phyloP scores from a whole-genome alignment of 2,797 vertebrate genomes.

The Clangula hyemalis region DNA sequence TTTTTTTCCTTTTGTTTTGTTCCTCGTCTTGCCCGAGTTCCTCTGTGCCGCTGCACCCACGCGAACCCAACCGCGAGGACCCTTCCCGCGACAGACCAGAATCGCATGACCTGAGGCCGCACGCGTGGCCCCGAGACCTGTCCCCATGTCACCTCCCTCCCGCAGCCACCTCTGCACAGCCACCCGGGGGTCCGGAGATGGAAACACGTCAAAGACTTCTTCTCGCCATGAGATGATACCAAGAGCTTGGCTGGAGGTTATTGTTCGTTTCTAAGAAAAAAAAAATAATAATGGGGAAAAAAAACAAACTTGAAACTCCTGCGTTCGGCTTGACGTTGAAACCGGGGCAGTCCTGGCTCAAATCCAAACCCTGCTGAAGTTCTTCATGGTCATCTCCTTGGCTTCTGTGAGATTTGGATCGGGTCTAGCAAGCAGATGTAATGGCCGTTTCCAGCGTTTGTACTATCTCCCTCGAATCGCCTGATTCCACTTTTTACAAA shows the following conservation, averaged over 20 bases:
- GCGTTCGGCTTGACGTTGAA: conserved; percentile 10
- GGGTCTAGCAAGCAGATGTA: not conserved
- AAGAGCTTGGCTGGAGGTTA: not conserved
- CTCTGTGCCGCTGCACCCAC: conserved; percentile 1
- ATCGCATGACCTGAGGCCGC: conserved; percentile 78
- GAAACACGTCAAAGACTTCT: not conserved
- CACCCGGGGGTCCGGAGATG: not conserved
- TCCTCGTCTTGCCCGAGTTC: conserved; percentile 12
- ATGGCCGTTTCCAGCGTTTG: not conserved
- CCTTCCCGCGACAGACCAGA: conserved; percentile 46
- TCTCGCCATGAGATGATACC: not conserved
- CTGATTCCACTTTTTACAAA: not conserved
- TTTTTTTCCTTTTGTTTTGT: not conserved
- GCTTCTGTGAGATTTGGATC: not conserved
- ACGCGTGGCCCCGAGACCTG: not conserved
- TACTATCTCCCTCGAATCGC: not conserved
- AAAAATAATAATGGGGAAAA: not conserved
- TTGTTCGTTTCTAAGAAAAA: not conserved
- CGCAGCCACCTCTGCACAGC: not conserved
- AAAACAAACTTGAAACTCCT: conserved; percentile 65
- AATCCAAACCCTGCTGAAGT: not conserved
- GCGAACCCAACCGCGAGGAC: not conserved
- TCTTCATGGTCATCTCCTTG: not conserved
- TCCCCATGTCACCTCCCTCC: not conserved
- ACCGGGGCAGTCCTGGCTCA: not conserved